These are phyloP conservation scores for Antheraea assamensis DNA, from an alignment of 2,888 invertebrate species.

Conservation along the genomic window DNA sequence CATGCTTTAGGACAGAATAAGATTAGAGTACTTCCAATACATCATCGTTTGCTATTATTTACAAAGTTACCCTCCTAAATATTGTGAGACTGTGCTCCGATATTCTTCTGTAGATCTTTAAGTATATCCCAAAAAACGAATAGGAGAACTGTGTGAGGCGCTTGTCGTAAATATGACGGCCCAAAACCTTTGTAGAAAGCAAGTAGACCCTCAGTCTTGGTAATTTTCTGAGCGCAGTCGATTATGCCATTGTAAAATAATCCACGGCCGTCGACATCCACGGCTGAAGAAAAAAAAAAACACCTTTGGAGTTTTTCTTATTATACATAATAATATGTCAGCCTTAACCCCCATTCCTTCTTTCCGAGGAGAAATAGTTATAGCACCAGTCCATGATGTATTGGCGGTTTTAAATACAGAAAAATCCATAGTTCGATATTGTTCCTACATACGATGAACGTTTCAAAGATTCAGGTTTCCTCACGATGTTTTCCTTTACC, in stretches of 20 bases:
- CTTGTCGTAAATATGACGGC: conserved; percentile 94
- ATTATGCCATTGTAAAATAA: conserved; percentile 86
- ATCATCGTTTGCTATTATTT: background rate
- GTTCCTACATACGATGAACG: too few relatives aligned
- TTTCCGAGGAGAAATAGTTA: too few relatives aligned
- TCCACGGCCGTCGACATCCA: conserved; percentile 85
- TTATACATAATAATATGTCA: too few relatives aligned
- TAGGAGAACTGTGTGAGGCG: conserved; percentile 94
- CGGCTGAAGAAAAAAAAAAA: conserved; percentile 57
- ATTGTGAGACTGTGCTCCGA: conserved; percentile 31
- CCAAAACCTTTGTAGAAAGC: conserved; percentile 97
- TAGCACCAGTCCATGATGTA: too few relatives aligned
- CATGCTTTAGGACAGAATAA: too few relatives aligned
- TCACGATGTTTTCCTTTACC: too few relatives aligned
- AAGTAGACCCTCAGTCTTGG: conserved; percentile 87
- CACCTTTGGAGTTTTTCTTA: background rate
- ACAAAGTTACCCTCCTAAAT: conserved; percentile 3
- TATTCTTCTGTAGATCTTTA: conserved; percentile 69
- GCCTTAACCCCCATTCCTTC: too few relatives aligned
- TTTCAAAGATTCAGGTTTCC: too few relatives aligned
- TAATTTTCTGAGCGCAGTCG: conserved; percentile 90
- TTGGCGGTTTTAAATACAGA: too few relatives aligned
- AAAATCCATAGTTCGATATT: too few relatives aligned
- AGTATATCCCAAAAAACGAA: conserved; percentile 94
- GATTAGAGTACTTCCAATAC: background rate